Conservation (phyloP, 2,888 invertebrate genomes). For the Barypeithes pellucidus region DNA sequence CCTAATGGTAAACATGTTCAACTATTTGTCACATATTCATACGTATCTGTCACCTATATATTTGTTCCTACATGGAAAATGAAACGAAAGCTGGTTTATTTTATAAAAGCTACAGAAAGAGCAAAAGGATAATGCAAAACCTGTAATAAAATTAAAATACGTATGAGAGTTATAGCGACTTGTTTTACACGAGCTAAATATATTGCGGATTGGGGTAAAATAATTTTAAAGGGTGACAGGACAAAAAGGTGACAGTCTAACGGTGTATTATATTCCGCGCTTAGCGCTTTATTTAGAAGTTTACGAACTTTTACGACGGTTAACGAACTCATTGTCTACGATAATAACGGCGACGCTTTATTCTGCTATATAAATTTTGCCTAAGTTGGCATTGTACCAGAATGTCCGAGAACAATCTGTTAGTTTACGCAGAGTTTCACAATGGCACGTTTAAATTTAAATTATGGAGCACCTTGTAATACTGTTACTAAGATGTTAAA, state of each 20-base stretch:
- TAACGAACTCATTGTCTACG: conserved; percentile 49
- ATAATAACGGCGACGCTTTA: conserved; percentile 41
- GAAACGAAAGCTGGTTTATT: too few relatives aligned
- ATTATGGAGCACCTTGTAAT: neutral
- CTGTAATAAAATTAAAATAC: neutral
- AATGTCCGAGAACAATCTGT: conserved; percentile 22
- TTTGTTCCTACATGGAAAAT: too few relatives aligned
- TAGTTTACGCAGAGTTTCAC: conserved; percentile 19
- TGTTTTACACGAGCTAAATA: conserved; percentile 16
- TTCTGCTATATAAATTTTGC: conserved; percentile 41
- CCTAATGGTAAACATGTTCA: too few relatives aligned
- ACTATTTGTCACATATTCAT: too few relatives aligned
- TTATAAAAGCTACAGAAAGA: neutral
- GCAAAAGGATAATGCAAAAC: neutral
- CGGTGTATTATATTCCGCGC: conserved; percentile 27
- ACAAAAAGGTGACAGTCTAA: conserved; percentile 26
- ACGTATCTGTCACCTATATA: too few relatives aligned
- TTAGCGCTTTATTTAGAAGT: conserved; percentile 31
- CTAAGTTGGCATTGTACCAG: conserved; percentile 30
- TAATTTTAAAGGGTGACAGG: conserved; percentile 8
- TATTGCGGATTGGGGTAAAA: conserved; percentile 19
- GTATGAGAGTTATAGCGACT: neutral
- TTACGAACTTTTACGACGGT: conserved; percentile 47
- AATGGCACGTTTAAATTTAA: neutral
- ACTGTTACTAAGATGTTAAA: neutral